Conservation (phyloP, 2,888 invertebrate genomes). For the Tricholauxania praeusta region DNA sequence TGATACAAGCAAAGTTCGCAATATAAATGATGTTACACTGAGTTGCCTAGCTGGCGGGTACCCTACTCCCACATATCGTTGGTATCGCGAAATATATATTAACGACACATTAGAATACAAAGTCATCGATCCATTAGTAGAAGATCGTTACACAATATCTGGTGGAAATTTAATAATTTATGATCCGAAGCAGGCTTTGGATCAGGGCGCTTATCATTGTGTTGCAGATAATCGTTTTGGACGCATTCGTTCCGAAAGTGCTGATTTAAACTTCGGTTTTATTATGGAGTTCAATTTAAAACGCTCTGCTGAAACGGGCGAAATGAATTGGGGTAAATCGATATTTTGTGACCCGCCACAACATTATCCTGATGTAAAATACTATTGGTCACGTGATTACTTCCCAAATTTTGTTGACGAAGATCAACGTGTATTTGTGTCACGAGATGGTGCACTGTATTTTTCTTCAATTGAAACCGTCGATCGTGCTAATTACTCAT, state of each 20-base stretch:
- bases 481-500: conserved; percentile 91
- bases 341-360: conserved; percentile 94
- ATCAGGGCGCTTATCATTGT: conserved; percentile 92
- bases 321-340: conserved; percentile 94
- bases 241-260: conserved; percentile 88
- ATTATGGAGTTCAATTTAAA: conserved; percentile 92
- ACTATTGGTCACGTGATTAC: conserved; percentile 90
- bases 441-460: conserved; percentile 92
- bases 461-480: conserved; percentile 93
- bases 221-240: conserved; percentile 92
- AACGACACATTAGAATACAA: conserved; percentile 80
- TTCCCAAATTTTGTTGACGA: conserved; percentile 95
- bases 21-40: conserved; percentile 80
- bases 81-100: conserved; percentile 90
- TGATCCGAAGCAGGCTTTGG: conserved; percentile 82
- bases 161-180: conserved; percentile 93
- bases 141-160: conserved; percentile 85
- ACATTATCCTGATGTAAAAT: conserved; percentile 89
- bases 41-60: conserved; percentile 88
- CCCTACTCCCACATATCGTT: conserved; percentile 89
- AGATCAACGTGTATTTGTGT: conserved; percentile 92
- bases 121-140: conserved; percentile 81
- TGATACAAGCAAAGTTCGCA: conserved; percentile 79
- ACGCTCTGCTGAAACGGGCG: conserved; percentile 84
- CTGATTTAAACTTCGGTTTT: conserved; percentile 87